Conservation (phyloP, 2,797 vertebrate genomes). For the Squalus acanthias region DNA sequence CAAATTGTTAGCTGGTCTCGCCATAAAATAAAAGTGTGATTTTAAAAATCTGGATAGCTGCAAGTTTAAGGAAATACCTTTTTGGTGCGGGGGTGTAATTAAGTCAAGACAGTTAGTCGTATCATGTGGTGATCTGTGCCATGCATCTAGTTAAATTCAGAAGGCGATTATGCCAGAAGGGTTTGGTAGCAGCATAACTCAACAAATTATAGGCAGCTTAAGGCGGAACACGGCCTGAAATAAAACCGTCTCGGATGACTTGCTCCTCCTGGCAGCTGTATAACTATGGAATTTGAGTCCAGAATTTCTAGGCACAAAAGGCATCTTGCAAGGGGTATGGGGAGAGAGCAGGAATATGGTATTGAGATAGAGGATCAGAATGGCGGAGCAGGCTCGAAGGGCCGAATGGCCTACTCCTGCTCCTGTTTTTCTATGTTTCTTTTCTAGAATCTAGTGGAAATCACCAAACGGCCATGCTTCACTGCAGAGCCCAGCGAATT, state of each 20-base stretch:
- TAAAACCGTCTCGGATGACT: neutral
- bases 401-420: no score
- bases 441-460: neutral
- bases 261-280: neutral
- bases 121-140: neutral
- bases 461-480: neutral
- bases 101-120: neutral
- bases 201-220: neutral
- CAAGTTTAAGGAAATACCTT: neutral
- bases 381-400: no score
- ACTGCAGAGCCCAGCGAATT: neutral
- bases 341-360: no score
- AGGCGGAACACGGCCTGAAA: neutral
- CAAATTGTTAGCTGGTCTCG: neutral
- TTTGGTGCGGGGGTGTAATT: neutral
- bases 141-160: neutral
- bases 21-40: neutral
- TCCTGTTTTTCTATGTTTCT: neutral
- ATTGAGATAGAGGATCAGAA: no score
- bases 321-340: no score
- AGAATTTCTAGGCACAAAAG: no score
- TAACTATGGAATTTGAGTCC: no score
- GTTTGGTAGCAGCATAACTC: neutral
- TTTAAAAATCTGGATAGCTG: neutral
- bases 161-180: neutral